Evolutionary conservation across 23 tunicate species (phyloP), one percentile per base, ranked within the genome.

Genomic region (Ciona savignyi): DNA sequence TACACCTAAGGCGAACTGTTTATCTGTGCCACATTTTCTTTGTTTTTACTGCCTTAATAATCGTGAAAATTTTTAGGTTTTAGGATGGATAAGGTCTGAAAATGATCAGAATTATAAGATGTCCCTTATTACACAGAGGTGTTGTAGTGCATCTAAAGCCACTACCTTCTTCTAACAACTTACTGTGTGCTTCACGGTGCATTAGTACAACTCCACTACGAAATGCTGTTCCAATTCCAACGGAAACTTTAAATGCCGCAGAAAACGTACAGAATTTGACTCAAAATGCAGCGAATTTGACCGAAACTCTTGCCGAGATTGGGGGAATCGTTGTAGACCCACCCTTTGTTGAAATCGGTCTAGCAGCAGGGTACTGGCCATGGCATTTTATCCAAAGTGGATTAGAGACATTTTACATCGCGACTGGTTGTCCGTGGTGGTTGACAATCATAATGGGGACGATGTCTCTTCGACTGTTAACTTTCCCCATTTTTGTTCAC

Each of bases 341-440:
- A 0, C 81, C 91, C 2, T 91, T 91, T 66, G 66, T 35, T 0
- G 97, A 91, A 25, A 66, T 91, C 2, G 97, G 97, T 1, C 68
- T 91, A 23, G 91, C 78, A n/a, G 22, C 78, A 0, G 67, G 77
- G 21, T 86, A 81, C 85, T 72, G 73, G 76, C 97, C 97, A 1
- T 73, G 49, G 1, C 72, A 80, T 62, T 75, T 65, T 26, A 72
- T 91, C 33, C 84, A 91, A 64, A 30, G 72, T 34, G 51, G 65
- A 35, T 60, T 84, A n/a, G 97, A 91, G 65, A 35, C 56, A 3
- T 49, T 91, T 4, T 73, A 91, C 60, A 26, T 68, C 0, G 35
- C 42, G 48, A 76, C 86, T 25, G 97, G 86, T 29, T 28, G 60
- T 25, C 79, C 85, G 29, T 91, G 97, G 97, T 84, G 86, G 91